Conservation (phyloP, 2,113 vertebrate species). For the Meleagris gallopavo region DNA sequence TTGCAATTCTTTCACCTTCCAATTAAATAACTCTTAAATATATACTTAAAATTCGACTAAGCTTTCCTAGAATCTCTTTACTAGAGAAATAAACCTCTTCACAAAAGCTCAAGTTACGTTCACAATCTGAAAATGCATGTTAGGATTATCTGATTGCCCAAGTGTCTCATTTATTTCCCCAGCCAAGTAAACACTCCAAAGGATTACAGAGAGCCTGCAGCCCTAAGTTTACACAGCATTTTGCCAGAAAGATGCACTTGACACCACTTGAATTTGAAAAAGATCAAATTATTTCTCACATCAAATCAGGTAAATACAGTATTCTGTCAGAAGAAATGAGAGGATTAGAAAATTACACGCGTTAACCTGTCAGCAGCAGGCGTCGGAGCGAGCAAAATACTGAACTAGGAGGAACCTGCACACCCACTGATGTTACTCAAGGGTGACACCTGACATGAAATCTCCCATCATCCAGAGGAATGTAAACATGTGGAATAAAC, state of each 20-base stretch:
- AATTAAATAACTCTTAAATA: neutral
- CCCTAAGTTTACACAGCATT: neutral
- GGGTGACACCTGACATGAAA: neutral
- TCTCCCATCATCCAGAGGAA: neutral
- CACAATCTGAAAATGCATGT: neutral
- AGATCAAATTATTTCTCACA: neutral
- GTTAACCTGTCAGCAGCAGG: neutral
- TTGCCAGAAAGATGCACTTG: neutral
- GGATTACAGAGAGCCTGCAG: neutral
- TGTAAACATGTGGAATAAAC: neutral
- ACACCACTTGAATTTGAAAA: neutral
- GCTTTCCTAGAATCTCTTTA: neutral
- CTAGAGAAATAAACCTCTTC: neutral
- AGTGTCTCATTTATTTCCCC: neutral
- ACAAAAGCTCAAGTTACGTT: neutral
- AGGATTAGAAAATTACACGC: neutral
- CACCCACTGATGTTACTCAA: neutral
- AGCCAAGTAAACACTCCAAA: slow-evolving; percentile 4
- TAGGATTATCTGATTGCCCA: neutral
- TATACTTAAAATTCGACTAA: neutral
- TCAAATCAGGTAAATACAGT: neutral
- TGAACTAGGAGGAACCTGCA: neutral
- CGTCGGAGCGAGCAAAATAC: neutral
- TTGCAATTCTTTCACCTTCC: neutral
- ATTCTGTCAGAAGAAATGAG: neutral